Conservation (phyloP, 2,888 invertebrate genomes). For the Leptinotarsa tumamoca region DNA sequence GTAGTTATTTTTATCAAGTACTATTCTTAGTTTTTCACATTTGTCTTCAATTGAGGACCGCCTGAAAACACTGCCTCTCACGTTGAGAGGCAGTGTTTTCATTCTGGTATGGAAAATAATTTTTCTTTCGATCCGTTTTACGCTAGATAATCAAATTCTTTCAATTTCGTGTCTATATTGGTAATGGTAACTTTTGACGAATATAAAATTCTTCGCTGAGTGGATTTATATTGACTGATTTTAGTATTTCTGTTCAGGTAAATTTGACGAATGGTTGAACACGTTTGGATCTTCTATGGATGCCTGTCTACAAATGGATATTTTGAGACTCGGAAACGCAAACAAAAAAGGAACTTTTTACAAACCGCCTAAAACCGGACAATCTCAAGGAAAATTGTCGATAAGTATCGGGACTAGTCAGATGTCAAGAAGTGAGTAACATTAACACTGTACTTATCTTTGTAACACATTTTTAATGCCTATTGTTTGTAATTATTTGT, state of each 20-base stretch:
- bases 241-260: conserved; percentile 55
- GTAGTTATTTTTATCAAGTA: too few relatives aligned
- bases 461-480: too few relatives aligned
- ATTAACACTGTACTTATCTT: too few relatives aligned
- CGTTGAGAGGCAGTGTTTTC: too few relatives aligned
- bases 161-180: too few relatives aligned
- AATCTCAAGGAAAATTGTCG: conserved; percentile 16
- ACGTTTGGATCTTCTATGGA: conserved; percentile 75
- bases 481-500: too few relatives aligned
- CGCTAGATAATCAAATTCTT: too few relatives aligned
- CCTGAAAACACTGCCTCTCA: too few relatives aligned
- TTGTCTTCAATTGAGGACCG: too few relatives aligned
- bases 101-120: too few relatives aligned
- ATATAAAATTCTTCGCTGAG: background rate
- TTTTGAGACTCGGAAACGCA: conserved; percentile 70
- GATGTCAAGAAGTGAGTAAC: conserved; percentile 28
- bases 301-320: conserved; percentile 76
- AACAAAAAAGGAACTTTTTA: conserved; percentile 43
- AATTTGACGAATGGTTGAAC: conserved; percentile 79
- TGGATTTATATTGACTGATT: background rate
- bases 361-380: conserved; percentile 33
- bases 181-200: background rate
- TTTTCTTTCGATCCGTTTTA: too few relatives aligned
- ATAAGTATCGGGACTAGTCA: conserved; percentile 18
- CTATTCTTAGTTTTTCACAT: too few relatives aligned